Conservation (phyloP, 2,113 vertebrate species). For the Toxotes chatareus region DNA sequence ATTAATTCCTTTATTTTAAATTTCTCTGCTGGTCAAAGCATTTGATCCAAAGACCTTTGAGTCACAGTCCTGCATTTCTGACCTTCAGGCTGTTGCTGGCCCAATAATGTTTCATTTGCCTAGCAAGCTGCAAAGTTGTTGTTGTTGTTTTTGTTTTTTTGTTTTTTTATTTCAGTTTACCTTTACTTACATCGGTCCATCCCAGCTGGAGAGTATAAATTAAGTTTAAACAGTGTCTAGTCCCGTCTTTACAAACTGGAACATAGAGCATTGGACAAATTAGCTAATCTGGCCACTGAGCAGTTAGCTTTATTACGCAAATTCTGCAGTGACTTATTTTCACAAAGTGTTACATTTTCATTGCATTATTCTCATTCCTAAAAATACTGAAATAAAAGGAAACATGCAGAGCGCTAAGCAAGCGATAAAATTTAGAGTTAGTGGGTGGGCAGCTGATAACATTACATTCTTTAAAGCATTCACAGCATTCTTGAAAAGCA, state of each 20-base stretch:
- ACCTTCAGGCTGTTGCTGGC: constrained; percentile 2
- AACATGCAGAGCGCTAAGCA: not conserved
- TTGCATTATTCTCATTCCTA: too few relatives aligned
- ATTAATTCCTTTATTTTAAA: constrained; percentile 18
- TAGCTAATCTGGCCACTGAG: not conserved
- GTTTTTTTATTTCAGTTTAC: constrained; percentile 1
- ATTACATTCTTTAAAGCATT: not conserved
- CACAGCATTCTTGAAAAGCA: not conserved
- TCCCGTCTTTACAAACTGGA: not conserved
- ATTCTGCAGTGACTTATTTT: not conserved
- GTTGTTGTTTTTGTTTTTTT: not conserved
- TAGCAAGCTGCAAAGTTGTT: not conserved
- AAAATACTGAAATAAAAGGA: constrained; percentile 1
- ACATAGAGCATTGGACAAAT: not conserved
- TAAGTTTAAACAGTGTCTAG: not conserved
- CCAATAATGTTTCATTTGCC: constrained; percentile 7
- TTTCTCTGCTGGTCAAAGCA: not conserved
- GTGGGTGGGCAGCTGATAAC: too few relatives aligned
- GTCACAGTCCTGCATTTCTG: not conserved
- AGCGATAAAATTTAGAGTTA: not conserved
- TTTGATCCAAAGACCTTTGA: constrained; percentile 8
- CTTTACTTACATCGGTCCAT: constrained; percentile 17
- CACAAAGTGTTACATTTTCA: not conserved
- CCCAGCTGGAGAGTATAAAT: constrained; percentile 7
- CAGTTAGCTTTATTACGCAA: not conserved